Conservation (phyloP, 2,888 invertebrate species). For the Podabrus alpinus region DNA sequence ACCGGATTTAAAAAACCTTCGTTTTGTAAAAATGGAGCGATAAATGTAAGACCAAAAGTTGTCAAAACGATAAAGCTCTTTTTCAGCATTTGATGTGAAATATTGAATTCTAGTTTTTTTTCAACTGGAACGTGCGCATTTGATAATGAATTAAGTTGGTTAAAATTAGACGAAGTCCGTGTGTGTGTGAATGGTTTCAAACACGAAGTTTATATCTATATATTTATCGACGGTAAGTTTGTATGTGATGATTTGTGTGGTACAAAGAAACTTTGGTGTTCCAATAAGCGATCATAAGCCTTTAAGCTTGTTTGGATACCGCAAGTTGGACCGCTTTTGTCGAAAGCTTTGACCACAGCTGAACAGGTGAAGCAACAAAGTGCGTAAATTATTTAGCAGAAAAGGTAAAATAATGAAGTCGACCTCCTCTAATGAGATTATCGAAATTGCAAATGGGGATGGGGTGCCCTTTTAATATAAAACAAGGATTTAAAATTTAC, state of each 20-base stretch:
- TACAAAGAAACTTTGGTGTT: constrained; percentile 2
- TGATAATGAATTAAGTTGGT: not conserved
- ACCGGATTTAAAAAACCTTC: not conserved
- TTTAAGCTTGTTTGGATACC: constrained; percentile 28
- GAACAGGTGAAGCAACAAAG: constrained; percentile 40
- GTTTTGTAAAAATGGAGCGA: not conserved
- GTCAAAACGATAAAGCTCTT: not conserved
- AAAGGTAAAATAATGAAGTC: not conserved
- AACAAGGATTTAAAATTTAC: not conserved
- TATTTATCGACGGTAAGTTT: not conserved
- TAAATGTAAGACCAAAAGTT: not conserved
- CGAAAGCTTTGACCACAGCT: constrained; percentile 31
- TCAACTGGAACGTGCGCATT: too few species aligned
- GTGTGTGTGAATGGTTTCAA: not conserved
- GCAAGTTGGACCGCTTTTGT: constrained; percentile 12
- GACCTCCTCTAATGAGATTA: not conserved
- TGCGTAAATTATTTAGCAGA: constrained; percentile 47
- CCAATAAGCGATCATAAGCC: constrained; percentile 24
- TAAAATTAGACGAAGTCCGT: not conserved
- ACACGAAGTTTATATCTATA: not conserved
- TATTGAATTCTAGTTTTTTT: not conserved
- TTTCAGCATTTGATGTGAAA: not conserved
- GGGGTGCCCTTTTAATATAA: not conserved
- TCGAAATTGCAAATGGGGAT: not conserved
- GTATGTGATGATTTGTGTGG: not conserved